These are phyloP conservation scores for Macaria notata DNA, from an alignment of 2,888 invertebrate species.

Conservation along the genomic window DNA sequence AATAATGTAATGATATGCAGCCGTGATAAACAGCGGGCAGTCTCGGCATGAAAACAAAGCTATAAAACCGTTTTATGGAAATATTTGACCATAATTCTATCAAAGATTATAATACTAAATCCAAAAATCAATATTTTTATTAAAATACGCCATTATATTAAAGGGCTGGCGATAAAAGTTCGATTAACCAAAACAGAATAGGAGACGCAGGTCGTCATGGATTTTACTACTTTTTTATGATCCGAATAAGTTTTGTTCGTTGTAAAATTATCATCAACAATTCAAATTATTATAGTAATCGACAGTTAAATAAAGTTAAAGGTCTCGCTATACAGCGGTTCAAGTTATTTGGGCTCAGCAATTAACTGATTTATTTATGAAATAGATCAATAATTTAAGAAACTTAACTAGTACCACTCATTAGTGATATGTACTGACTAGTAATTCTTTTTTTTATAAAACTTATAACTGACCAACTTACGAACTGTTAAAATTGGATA, in stretches of 20 bases:
- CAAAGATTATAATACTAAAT: slow-evolving; percentile 2
- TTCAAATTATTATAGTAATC: slow-evolving; percentile 23
- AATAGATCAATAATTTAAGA: too few species aligned
- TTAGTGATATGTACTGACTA: too few species aligned
- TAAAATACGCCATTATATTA: slow-evolving; percentile 15
- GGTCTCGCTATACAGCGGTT: slow-evolving; percentile 16
- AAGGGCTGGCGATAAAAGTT: slow-evolving; percentile 18
- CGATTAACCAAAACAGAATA: slow-evolving; percentile 24
- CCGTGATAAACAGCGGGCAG: slow-evolving; percentile 7
- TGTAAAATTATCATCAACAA: slow-evolving; percentile 20
- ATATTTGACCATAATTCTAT: slow-evolving; percentile 10
- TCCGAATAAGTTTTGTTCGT: slow-evolving; percentile 18
- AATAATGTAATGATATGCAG: neutral
- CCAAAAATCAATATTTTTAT: slow-evolving; percentile 15
- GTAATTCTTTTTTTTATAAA: too few species aligned
- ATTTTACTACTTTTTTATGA: slow-evolving; percentile 31
- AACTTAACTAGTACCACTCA: too few species aligned
- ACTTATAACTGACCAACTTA: too few species aligned
- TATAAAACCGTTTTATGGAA: slow-evolving; percentile 10
- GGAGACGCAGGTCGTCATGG: slow-evolving; percentile 18
- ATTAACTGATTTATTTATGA: too few species aligned
- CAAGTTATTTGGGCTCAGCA: too few species aligned
- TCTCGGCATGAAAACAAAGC: slow-evolving; percentile 6
- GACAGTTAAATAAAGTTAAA: slow-evolving; percentile 27
- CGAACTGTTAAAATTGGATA: too few species aligned